A percentile compares a stretch with the other conserved stretches of the same genome.
phyloP scores from a whole-genome alignment of 2,797 vertebrate genomes.

The Megalops cyprinoides region DNA sequence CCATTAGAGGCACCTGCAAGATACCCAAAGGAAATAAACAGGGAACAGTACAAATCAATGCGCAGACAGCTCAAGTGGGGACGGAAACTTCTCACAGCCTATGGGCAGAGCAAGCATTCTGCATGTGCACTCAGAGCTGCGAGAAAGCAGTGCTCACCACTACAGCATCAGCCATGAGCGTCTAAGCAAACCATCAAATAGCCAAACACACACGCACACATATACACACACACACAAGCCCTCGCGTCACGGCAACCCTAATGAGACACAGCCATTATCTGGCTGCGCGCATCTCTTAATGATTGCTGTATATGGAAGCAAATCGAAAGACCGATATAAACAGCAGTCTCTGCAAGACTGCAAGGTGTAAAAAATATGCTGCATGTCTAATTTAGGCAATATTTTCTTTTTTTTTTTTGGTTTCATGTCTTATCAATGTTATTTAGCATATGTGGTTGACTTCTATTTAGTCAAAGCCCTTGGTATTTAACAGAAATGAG shows the following conservation, averaged over 20 bases:
- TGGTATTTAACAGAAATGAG: neutral
- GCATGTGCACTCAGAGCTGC: neutral
- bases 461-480: constrained; percentile 16
- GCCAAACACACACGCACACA: too few species aligned
- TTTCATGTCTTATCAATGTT: neutral
- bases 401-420: neutral
- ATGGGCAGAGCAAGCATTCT: neutral
- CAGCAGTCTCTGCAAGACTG: neutral
- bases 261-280: neutral
- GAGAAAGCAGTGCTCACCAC: neutral
- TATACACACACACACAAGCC: neutral
- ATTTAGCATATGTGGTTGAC: neutral
- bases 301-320: neutral
- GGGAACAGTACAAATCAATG: too few species aligned
- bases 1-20: too few species aligned
- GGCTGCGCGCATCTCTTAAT: neutral
- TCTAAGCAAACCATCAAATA: neutral
- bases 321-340: neutral
- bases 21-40: too few species aligned
- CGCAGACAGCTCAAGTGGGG: too few species aligned
- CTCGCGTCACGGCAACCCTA: neutral
- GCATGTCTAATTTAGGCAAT: neutral
- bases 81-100: too few species aligned
- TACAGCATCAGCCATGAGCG: neutral
- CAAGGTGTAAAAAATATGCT: neutral